Conservation (phyloP, 2,113 vertebrate genomes). For the Aepyceros melampus region DNA sequence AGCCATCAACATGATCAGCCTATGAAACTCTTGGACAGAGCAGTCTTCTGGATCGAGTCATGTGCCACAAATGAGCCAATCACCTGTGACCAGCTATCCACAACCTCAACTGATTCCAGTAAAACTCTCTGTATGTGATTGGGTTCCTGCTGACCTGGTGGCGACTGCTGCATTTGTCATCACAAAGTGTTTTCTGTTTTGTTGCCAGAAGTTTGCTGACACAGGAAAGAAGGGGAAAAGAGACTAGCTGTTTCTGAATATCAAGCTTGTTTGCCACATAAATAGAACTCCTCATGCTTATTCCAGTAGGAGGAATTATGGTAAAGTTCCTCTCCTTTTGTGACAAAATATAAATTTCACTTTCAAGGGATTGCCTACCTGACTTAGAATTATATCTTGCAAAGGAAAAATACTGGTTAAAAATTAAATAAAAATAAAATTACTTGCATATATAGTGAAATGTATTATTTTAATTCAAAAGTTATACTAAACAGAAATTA, state of each 20-base stretch:
- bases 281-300: not conserved
- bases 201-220: conserved; percentile 70
- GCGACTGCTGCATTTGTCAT: conserved; percentile 62
- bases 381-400: not conserved
- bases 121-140: conserved; percentile 86
- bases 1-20: conserved; percentile 88
- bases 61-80: conserved; percentile 89
- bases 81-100: conserved; percentile 86
- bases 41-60: conserved; percentile 81
- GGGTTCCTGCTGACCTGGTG: conserved; percentile 78
- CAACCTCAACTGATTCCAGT: conserved; percentile 89
- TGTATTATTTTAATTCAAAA: not conserved
- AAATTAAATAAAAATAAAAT: not conserved
- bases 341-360: not conserved
- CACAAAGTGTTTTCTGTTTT: conserved; percentile 79
- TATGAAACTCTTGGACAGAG: conserved; percentile 82
- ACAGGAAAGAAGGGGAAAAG: conserved; percentile 63
- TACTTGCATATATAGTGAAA: not conserved
- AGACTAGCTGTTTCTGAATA: conserved; percentile 35
- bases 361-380: not conserved
- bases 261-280: not conserved
- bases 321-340: not conserved
- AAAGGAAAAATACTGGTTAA: not conserved
- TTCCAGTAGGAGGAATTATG: not conserved
- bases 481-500: not conserved